Evolutionary conservation across 2,113 vertebrate species (phyloP).

Genomic region (Leptosomus discolor): DNA sequence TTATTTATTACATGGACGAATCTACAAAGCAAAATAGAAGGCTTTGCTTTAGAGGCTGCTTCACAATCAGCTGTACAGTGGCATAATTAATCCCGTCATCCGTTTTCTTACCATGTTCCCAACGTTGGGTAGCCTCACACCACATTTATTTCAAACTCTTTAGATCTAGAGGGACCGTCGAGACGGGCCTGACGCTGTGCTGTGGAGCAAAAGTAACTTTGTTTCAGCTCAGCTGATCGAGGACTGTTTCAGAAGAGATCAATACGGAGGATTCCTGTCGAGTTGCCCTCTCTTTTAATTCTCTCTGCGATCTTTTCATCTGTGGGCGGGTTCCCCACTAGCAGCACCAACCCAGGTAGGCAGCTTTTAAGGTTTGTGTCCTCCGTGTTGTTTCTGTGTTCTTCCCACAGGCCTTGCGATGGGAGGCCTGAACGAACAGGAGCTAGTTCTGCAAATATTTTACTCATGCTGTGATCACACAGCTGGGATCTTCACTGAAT

Average conservation of each 20-base stretch:
- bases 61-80: neutral
- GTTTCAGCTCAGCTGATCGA: neutral
- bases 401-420: neutral
- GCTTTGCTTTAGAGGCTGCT: neutral
- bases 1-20: neutral
- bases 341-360: neutral
- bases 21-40: neutral
- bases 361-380: neutral
- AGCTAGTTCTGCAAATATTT: neutral
- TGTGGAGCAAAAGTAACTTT: neutral
- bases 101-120: neutral
- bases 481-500: neutral
- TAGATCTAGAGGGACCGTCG: neutral
- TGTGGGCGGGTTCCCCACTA: neutral
- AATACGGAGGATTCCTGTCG: neutral
- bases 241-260: neutral
- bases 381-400: neutral
- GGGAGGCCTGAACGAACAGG: neutral
- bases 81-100: neutral
- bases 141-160: neutral
- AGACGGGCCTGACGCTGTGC: neutral
- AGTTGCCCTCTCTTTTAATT: neutral
- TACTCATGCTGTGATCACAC: neutral
- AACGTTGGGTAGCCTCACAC: neutral
- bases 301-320: neutral